Evolutionary conservation across 2,888 invertebrate genomes (phyloP).

Genomic region (Lasioglossum zephyrum): DNA sequence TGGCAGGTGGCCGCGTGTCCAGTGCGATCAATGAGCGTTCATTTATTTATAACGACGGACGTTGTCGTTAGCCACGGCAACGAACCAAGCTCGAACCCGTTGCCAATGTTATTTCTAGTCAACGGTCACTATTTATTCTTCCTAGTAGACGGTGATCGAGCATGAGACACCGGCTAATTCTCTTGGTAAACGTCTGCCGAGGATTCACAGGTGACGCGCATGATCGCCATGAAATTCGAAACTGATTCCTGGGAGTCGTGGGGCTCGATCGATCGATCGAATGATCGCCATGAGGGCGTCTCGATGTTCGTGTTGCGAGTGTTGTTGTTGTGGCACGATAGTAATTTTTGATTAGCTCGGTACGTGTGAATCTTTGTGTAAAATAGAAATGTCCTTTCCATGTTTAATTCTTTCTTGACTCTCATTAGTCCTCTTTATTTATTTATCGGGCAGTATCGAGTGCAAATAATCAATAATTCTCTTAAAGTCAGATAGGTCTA

Average conservation of each 20-base stretch:
- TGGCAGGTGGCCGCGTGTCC: neutral
- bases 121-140: slow-evolving; percentile 11
- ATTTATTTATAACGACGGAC: slow-evolving; percentile 36
- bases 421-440: too few relatives aligned
- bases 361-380: neutral
- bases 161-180: neutral
- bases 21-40: slow-evolving; percentile 28
- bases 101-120: slow-evolving; percentile 51
- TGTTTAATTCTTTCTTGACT: too few relatives aligned
- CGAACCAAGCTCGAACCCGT: neutral
- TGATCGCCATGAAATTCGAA: slow-evolving; percentile 29
- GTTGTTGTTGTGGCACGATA: neutral
- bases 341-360: neutral
- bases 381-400: neutral
- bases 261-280: slow-evolving; percentile 22
- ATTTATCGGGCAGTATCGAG: neutral
- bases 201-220: neutral
- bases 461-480: neutral
- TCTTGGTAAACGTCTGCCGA: neutral
- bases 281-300: slow-evolving; percentile 2
- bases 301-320: neutral
- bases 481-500: neutral
- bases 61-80: neutral
- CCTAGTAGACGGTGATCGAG: neutral
- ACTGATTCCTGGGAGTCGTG: neutral